Evolutionary conservation across 2,888 invertebrate genomes (phyloP), one percentile per base, ranked within the genome.

Genomic region (Falcaria lacertinaria): DNA sequence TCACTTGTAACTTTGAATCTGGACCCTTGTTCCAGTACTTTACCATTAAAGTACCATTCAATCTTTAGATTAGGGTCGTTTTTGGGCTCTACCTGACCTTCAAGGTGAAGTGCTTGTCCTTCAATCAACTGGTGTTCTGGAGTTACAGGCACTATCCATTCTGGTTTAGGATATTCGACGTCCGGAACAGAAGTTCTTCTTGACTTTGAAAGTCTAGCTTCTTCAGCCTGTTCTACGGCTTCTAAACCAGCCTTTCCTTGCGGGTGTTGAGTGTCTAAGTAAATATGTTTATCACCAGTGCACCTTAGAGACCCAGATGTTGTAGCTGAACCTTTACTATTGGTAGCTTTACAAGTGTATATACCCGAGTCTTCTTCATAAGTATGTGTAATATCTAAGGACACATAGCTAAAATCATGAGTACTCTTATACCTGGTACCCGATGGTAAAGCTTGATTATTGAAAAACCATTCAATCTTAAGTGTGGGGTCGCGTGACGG

Each of bases 381-480:
- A 0, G 95, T 93, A 57, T 96, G 95, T 43, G 91, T 93, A 51
- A 98, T 92, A 70, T 98, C 98, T 62, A 99, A 89, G 13, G 97
- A 94, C 7, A 98, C 96, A 70, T 96, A 97, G 44, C 99, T 99
- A 80, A 99, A 99, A 78, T 99, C 99, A 71, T 97, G 96, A 13
- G 95, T 95, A 17, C 96, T 95, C 82, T 97, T 96, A 77, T 95
- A 98, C 73, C 98, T 94, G 39, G 98, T 93, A 19, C 97, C 98
- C 55, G 93, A 93, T 54, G 95, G 96, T 45, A 99, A 83, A 8
- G 96, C 95, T 73, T 96, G 94, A 33, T 96, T 98, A 77, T 99
- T 98, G 48, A 96, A 93, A 89, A 96, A 97, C 98, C 99, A 99
- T 81, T 97, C 97, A 57, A 97, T 94, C 67, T 93, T 93, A 82